These are phyloP conservation scores for Oedothorax gibbosus DNA, from an alignment of 1,140 invertebrate genomes.

Conservation along the genomic window DNA sequence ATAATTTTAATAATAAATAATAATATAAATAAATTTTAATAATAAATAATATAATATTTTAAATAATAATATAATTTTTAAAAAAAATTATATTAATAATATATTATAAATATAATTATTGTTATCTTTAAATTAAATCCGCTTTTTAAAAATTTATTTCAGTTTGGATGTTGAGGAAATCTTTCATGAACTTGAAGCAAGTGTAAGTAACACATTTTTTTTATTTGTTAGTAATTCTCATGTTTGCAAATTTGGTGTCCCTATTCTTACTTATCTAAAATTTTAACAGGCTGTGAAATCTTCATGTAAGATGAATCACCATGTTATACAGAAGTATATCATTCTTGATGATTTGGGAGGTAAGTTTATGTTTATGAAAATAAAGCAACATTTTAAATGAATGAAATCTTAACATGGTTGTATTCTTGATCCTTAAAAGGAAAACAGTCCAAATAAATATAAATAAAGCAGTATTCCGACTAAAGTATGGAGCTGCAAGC, in stretches of 20 bases:
- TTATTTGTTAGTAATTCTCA: not conserved
- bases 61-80: too few species aligned
- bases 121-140: not conserved
- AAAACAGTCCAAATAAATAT: too few species aligned
- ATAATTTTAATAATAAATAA: too few species aligned
- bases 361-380: conserved; percentile 35
- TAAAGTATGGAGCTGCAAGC: too few species aligned
- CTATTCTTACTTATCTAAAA: conserved; percentile 2
- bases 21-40: too few species aligned
- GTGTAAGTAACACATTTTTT: conserved; percentile 60
- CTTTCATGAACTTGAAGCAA: conserved; percentile 67
- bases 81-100: too few species aligned
- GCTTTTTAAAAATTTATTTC: conserved; percentile 49
- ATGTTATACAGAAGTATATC: conserved; percentile 81
- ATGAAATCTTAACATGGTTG: too few species aligned
- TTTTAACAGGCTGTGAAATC: conserved; percentile 72
- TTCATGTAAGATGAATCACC: conserved; percentile 74
- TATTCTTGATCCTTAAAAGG: too few species aligned
- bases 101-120: too few species aligned
- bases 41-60: too few species aligned
- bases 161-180: conserved; percentile 65
- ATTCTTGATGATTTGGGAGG: conserved; percentile 79
- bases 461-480: too few species aligned
- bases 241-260: not conserved
- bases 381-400: too few species aligned